Conservation (phyloP, 2,113 vertebrate genomes). For the Ivindomyrus marchei region DNA sequence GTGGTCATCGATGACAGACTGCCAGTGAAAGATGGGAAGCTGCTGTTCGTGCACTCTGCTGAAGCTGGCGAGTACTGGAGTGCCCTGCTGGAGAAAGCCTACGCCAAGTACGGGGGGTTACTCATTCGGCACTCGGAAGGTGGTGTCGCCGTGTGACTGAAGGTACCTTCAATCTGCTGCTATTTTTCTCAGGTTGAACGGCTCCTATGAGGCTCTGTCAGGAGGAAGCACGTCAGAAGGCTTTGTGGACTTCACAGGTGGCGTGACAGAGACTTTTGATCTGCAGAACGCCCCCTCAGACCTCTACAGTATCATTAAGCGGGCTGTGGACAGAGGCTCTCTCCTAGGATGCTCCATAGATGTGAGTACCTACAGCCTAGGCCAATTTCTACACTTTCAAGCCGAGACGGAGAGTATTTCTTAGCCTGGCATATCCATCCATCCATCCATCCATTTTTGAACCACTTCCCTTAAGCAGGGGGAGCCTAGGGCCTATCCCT, state of each 20-base stretch:
- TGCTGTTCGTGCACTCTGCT: slow-evolving; percentile 62
- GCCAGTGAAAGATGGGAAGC: slow-evolving; percentile 59
- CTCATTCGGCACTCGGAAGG: neutral
- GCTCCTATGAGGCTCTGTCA: slow-evolving; percentile 83
- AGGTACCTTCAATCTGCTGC: neutral
- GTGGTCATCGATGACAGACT: slow-evolving; percentile 66
- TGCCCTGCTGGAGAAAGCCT: slow-evolving; percentile 62
- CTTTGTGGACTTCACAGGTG: slow-evolving; percentile 91
- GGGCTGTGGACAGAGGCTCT: slow-evolving; percentile 82
- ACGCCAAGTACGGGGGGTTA: slow-evolving; percentile 56
- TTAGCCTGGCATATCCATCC: neutral
- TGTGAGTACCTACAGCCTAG: slow-evolving; percentile 55
- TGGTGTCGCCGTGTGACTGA: neutral
- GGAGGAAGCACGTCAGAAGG: slow-evolving; percentile 90
- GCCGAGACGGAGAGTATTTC: neutral
- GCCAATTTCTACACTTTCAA: neutral
- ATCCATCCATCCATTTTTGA: neutral
- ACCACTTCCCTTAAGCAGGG: neutral
- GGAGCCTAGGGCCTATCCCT: neutral
- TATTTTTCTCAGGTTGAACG: slow-evolving; percentile 65
- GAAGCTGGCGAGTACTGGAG: slow-evolving; percentile 67
- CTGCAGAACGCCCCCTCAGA: slow-evolving; percentile 68
- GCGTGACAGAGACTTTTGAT: slow-evolving; percentile 85
- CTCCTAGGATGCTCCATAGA: slow-evolving; percentile 91
- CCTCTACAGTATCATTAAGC: slow-evolving; percentile 75